Evolutionary conservation across 2,797 vertebrate genomes (phyloP).

Genomic region (Loris lydekkerianus): DNA sequence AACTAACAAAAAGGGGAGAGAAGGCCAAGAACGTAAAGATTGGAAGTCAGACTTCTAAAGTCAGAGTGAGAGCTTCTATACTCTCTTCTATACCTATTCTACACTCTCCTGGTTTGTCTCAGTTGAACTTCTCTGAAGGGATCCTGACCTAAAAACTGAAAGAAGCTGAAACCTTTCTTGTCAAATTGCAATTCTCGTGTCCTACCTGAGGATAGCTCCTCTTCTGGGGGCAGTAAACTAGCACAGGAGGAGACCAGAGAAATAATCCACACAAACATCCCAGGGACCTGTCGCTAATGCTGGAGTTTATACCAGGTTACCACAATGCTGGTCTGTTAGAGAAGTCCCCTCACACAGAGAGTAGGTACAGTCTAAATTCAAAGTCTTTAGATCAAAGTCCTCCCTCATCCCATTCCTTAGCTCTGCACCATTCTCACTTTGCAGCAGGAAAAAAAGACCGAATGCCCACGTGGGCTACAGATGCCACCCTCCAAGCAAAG

Average conservation of each 20-base stretch:
- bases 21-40: neutral
- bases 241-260: neutral
- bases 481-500: neutral
- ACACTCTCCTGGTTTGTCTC: neutral
- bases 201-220: neutral
- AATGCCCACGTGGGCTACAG: neutral
- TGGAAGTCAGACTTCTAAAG: neutral
- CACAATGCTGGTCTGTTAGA: neutral
- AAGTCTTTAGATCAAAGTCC: neutral
- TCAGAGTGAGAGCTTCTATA: neutral
- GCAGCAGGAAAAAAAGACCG: neutral
- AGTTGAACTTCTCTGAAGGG: constrained; percentile 11
- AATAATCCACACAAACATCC: neutral
- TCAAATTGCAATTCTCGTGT: neutral
- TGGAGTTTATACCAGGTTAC: neutral
- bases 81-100: neutral
- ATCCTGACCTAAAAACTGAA: constrained; percentile 5
- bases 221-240: neutral
- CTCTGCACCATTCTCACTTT: neutral
- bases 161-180: neutral
- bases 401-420: neutral
- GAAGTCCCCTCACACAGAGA: neutral
- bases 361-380: neutral
- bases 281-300: neutral
- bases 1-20: neutral